Conservation (phyloP, 2,888 invertebrate species). For the Mellilla xanthometata region DNA sequence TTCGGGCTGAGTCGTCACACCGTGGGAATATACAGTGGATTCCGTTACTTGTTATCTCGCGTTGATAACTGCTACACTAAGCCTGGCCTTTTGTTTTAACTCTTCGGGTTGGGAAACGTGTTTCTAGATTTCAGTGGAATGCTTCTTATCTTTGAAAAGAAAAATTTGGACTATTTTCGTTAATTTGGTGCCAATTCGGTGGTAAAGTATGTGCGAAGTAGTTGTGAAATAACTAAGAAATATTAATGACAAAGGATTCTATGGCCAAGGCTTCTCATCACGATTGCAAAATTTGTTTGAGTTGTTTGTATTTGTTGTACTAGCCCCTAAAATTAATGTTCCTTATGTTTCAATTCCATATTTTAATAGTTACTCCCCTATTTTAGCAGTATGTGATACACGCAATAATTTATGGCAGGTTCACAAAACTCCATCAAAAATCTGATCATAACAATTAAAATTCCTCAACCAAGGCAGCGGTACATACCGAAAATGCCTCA, state of each 20-base stretch:
- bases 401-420: neutral
- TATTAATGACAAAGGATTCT: too few relatives aligned
- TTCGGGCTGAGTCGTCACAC: constrained; percentile 24
- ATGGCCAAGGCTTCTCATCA: too few relatives aligned
- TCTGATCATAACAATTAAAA: constrained; percentile 28
- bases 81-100: constrained; percentile 33
- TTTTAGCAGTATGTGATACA: too few relatives aligned
- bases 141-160: constrained; percentile 4
- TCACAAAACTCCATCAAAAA: constrained; percentile 16
- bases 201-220: too few relatives aligned
- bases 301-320: too few relatives aligned
- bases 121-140: constrained; percentile 16
- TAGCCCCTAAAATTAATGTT: too few relatives aligned
- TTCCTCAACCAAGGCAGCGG: constrained; percentile 22
- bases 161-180: constrained; percentile 9
- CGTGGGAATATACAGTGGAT: constrained; percentile 27
- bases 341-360: too few relatives aligned
- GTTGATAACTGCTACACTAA: constrained; percentile 29
- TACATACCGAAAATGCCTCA: constrained; percentile 22
- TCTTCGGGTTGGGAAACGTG: constrained; percentile 26
- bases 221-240: too few relatives aligned
- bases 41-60: constrained; percentile 30
- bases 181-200: constrained; percentile 3
- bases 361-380: too few relatives aligned
- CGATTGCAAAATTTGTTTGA: too few relatives aligned